A percentile compares a stretch with the other conserved stretches of the same genome.
Evolutionary conservation across 2,113 vertebrate species (phyloP).

Genomic region (Trogon surrucura): DNA sequence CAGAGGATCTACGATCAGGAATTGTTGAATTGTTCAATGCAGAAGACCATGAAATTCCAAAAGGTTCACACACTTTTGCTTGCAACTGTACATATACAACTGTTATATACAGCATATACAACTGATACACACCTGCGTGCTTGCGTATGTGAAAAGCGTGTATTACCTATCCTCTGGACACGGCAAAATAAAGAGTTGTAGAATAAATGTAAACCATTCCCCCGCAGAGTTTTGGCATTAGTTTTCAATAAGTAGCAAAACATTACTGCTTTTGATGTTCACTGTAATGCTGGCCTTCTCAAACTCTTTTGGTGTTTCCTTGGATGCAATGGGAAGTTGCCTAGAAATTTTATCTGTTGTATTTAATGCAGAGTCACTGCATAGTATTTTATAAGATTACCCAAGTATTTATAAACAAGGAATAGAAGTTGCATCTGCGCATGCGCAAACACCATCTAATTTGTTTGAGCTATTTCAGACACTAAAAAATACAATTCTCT

Average conservation of each 20-base stretch:
- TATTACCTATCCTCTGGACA: not conserved
- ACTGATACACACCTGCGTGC: not conserved
- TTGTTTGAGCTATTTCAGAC: not conserved
- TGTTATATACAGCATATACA: not conserved
- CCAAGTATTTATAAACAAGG: not conserved
- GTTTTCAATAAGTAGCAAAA: not conserved
- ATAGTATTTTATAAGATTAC: not conserved
- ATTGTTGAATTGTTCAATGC: no score
- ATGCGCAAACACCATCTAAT: not conserved
- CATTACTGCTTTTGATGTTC: not conserved
- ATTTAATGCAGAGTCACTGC: not conserved
- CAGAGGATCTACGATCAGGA: no score
- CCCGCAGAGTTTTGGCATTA: not conserved
- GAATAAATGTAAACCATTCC: not conserved
- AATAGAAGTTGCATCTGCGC: not conserved
- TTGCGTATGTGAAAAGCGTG: not conserved
- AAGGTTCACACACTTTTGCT: no score
- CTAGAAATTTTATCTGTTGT: not conserved
- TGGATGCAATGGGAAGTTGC: not conserved
- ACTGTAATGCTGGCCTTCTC: not conserved
- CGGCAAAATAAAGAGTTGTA: not conserved
- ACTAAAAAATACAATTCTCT: not conserved
- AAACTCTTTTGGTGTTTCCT: not conserved
- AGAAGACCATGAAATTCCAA: no score
- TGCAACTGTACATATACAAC: no score